phyloP scores from a whole-genome alignment of 2,888 invertebrate species.

The Alcis repandata region DNA sequence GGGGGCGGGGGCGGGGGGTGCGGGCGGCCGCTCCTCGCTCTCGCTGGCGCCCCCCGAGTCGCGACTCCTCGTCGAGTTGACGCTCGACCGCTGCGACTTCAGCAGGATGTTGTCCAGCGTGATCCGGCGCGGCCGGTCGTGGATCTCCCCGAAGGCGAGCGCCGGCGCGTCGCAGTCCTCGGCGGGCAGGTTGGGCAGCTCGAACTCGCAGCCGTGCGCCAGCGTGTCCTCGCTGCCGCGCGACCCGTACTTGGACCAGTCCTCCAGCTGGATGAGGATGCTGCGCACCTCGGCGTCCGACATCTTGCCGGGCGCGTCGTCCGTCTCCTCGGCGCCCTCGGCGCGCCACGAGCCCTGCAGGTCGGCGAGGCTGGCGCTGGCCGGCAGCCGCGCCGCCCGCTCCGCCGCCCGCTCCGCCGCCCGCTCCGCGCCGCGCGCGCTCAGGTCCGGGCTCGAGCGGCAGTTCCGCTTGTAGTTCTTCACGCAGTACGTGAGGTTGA shows the following conservation, averaged over 20 bases:
- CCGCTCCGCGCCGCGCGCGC: conserved; percentile 60
- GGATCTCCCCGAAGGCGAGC: conserved; percentile 82
- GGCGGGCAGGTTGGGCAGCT: conserved; percentile 77
- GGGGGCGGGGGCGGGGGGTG: not conserved
- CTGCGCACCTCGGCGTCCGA: conserved; percentile 81
- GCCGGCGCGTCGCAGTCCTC: conserved; percentile 60
- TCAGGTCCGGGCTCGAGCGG: conserved; percentile 82
- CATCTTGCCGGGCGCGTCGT: conserved; percentile 63
- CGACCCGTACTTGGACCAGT: conserved; percentile 83
- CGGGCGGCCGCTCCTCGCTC: conserved; percentile 36
- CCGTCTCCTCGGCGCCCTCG: conserved; percentile 53
- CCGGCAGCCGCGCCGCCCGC: conserved; percentile 62
- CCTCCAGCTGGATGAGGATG: conserved; percentile 79
- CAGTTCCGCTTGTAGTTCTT: conserved; percentile 78
- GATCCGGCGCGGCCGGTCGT: conserved; percentile 80
- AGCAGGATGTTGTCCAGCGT: conserved; percentile 77
- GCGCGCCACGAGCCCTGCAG: conserved; percentile 73
- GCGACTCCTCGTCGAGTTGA: conserved; percentile 63
- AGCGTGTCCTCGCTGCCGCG: conserved; percentile 80
- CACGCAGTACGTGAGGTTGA: conserved; percentile 77
- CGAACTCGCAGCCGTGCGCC: conserved; percentile 81
- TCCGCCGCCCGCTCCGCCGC: conserved; percentile 57
- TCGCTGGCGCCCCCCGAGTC: conserved; percentile 56
- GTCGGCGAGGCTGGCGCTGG: conserved; percentile 77
- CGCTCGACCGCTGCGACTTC: conserved; percentile 68